These are phyloP conservation scores for Candidula unifasciata DNA, from an alignment of 2,888 invertebrate genomes.

Conservation along the genomic window DNA sequence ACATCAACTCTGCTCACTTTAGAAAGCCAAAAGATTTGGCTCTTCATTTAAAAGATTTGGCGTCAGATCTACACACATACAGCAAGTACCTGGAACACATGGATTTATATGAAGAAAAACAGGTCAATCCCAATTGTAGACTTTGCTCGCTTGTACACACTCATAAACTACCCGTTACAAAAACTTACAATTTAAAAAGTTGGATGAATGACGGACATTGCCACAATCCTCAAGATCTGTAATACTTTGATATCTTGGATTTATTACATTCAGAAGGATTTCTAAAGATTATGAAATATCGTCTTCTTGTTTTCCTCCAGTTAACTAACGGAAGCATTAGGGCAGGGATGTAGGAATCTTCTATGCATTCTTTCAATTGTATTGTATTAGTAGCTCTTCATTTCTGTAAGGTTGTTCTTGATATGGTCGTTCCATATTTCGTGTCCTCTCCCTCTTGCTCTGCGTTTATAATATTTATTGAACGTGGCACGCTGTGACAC, in stretches of 20 bases:
- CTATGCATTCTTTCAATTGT: too few relatives aligned
- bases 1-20: constrained; percentile 50
- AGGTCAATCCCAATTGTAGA: not conserved
- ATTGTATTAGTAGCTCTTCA: too few relatives aligned
- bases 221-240: not conserved
- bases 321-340: too few relatives aligned
- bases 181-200: constrained; percentile 24
- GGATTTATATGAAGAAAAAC: constrained; percentile 16
- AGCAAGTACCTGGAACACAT: constrained; percentile 44
- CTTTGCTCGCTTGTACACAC: not conserved
- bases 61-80: constrained; percentile 35
- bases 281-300: too few relatives aligned
- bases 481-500: too few relatives aligned
- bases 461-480: too few relatives aligned
- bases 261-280: too few relatives aligned
- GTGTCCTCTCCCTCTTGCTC: too few relatives aligned
- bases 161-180: not conserved
- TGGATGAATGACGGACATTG: constrained; percentile 29
- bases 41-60: constrained; percentile 45
- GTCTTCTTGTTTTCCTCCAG: too few relatives aligned
- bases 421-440: too few relatives aligned
- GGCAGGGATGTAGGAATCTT: too few relatives aligned
- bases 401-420: too few relatives aligned
- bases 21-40: constrained; percentile 42
- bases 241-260: not conserved